These are phyloP conservation scores for Ceyx erithaca DNA, from an alignment of 2,797 vertebrate genomes.

Conservation along the genomic window DNA sequence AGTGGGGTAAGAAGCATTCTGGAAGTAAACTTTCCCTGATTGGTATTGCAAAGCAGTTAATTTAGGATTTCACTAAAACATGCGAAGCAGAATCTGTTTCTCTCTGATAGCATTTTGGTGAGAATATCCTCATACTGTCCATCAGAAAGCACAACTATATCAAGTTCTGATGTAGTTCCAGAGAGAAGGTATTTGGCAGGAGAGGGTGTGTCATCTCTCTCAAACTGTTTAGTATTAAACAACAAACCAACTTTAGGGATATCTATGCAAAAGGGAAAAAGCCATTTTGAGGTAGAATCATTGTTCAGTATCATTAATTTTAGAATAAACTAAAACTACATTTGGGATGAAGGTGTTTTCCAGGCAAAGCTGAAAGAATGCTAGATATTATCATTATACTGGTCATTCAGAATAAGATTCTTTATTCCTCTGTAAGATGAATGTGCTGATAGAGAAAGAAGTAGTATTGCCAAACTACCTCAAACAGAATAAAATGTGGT, in stretches of 20 bases:
- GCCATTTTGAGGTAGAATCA: background rate
- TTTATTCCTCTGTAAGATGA: background rate
- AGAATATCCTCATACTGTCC: background rate
- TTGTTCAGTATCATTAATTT: background rate
- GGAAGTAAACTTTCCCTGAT: background rate
- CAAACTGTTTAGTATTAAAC: background rate
- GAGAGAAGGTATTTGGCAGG: background rate
- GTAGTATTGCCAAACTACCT: background rate
- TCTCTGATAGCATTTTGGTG: background rate
- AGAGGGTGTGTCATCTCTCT: background rate
- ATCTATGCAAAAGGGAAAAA: background rate
- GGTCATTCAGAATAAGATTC: background rate
- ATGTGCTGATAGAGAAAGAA: background rate
- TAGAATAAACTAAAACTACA: background rate
- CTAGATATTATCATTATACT: background rate
- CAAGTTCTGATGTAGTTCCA: background rate
- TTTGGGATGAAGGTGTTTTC: background rate
- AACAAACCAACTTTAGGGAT: background rate
- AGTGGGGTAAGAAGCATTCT: background rate
- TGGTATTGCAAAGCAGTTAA: background rate
- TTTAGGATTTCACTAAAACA: background rate
- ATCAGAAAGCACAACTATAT: background rate
- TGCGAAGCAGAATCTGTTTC: background rate
- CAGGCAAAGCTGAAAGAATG: background rate
- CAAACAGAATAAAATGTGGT: background rate